A percentile compares a stretch with the other conserved stretches of the same genome.
These are phyloP conservation scores for Xerus inauris DNA, from an alignment of 2,113 vertebrate genomes.

Conservation along the genomic window DNA sequence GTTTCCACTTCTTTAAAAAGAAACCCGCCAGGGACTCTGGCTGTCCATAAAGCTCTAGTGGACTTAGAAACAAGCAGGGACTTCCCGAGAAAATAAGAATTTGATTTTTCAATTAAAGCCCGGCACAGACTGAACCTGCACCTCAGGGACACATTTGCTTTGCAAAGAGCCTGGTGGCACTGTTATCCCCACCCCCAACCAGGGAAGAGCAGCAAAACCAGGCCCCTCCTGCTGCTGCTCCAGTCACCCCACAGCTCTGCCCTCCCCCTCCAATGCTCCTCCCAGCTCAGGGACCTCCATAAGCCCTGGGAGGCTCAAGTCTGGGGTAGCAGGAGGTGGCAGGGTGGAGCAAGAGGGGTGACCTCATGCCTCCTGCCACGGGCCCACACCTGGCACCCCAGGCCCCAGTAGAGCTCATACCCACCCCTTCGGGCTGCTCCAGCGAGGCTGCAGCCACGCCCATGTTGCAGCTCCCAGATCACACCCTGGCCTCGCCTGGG, in stretches of 20 bases:
- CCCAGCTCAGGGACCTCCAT: rapidly evolving
- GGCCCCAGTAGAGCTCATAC: not conserved
- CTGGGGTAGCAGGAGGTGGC: rapidly evolving
- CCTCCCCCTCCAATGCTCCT: rapidly evolving
- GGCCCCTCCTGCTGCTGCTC: not conserved
- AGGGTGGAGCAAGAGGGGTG: not conserved
- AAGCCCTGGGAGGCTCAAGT: no score
- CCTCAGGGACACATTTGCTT: not conserved
- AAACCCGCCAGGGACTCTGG: not conserved
- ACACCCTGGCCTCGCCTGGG: rapidly evolving
- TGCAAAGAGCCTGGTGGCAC: not conserved
- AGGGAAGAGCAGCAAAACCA: rapidly evolving
- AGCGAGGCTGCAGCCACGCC: rapidly evolving
- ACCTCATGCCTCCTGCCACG: no score
- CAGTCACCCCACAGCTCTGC: no score
- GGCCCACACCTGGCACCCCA: rapidly evolving
- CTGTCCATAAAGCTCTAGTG: not conserved
- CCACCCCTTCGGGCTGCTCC: rapidly evolving
- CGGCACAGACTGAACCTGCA: rapidly evolving
- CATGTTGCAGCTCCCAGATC: rapidly evolving
- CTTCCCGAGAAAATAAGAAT: not conserved
- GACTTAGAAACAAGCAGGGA: not conserved
- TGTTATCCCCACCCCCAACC: rapidly evolving
- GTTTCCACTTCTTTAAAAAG: not conserved
- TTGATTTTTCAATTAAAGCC: constrained; percentile 31